These are phyloP conservation scores for Cyphomyrus discorhynchus DNA, from an alignment of 2,113 vertebrate species.

Conservation along the genomic window DNA sequence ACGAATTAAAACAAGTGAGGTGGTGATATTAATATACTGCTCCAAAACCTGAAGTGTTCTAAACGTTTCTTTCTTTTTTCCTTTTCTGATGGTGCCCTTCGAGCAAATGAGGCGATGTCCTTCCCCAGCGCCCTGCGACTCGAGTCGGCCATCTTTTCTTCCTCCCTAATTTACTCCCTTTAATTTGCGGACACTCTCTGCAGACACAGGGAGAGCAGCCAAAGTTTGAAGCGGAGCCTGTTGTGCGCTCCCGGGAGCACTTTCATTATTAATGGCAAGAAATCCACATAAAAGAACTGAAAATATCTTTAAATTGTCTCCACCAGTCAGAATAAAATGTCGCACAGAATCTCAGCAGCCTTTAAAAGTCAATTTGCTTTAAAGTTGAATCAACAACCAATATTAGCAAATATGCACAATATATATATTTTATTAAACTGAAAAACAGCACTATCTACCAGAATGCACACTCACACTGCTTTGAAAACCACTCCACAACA, in stretches of 20 bases:
- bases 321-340: not conserved
- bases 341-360: not conserved
- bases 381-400: not conserved
- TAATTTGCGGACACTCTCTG: slow-evolving; percentile 26
- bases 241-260: not conserved
- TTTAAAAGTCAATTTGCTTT: not conserved
- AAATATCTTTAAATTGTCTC: not conserved
- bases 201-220: slow-evolving; percentile 31
- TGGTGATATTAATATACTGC: not conserved
- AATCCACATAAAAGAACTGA: not conserved
- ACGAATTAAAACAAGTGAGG: not conserved
- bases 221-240: slow-evolving; percentile 19
- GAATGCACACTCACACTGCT: not conserved
- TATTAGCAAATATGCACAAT: not conserved
- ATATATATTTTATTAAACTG: not conserved
- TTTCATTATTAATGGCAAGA: not conserved
- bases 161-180: slow-evolving; percentile 27
- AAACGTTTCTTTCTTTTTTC: not conserved
- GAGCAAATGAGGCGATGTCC: not conserved
- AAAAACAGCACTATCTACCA: not conserved
- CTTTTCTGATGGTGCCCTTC: not conserved
- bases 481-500: not conserved
- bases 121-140: not conserved
- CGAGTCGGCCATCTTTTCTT: not conserved
- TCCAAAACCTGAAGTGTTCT: not conserved